phyloP scores from a whole-genome alignment of 2,888 invertebrate genomes.

The Andricus curvator region DNA sequence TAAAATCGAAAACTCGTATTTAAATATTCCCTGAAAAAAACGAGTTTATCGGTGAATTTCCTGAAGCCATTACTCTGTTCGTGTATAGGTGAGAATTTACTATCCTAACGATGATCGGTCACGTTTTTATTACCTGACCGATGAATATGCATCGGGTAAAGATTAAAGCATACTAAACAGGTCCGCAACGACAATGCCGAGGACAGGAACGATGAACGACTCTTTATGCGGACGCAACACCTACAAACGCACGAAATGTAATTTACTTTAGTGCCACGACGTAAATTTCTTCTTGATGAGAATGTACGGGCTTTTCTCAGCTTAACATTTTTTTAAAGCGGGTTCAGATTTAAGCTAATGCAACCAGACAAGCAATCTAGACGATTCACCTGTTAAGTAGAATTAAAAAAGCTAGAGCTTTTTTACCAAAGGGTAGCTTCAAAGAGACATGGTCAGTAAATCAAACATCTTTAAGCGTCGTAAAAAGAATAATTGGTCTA shows the following conservation, averaged over 20 bases:
- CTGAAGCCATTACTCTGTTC: slow-evolving; percentile 19
- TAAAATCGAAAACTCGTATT: slow-evolving; percentile 29
- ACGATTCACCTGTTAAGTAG: slow-evolving; percentile 17
- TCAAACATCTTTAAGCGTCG: background rate
- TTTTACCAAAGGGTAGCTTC: background rate
- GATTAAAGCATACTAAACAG: slow-evolving; percentile 40
- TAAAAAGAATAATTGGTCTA: background rate
- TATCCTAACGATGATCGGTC: slow-evolving; percentile 42
- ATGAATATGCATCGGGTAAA: slow-evolving; percentile 39
- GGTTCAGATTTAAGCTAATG: slow-evolving; percentile 59
- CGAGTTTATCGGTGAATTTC: slow-evolving; percentile 27
- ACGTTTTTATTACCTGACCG: slow-evolving; percentile 40
- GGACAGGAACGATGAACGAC: slow-evolving; percentile 41
- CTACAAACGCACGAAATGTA: slow-evolving; percentile 56
- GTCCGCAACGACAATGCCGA: slow-evolving; percentile 38
- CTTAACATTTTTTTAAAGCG: slow-evolving; percentile 59
- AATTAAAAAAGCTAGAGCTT: slow-evolving; percentile 11
- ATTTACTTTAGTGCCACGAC: slow-evolving; percentile 66
- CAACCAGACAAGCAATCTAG: slow-evolving; percentile 54
- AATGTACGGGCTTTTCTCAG: slow-evolving; percentile 62
- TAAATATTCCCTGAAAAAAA: slow-evolving; percentile 27
- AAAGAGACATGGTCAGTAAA: background rate
- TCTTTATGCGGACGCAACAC: slow-evolving; percentile 39
- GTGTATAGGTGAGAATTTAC: slow-evolving; percentile 30
- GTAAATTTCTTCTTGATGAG: slow-evolving; percentile 70